Evolutionary conservation across 2,113 vertebrate genomes (phyloP), one percentile per base, ranked within the genome.

Genomic region (Callipepla squamata): DNA sequence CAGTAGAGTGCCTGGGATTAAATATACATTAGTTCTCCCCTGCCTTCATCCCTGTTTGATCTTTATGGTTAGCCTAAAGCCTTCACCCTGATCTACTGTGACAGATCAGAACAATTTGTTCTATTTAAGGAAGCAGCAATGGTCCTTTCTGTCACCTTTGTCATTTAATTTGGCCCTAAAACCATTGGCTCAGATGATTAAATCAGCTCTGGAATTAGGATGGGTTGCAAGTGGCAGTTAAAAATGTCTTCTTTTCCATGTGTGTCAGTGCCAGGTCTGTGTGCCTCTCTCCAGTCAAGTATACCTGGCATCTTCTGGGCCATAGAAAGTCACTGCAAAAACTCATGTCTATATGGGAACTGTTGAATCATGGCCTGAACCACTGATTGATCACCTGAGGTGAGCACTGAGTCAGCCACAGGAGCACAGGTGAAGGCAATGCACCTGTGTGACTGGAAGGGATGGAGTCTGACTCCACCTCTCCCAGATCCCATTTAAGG

Each of bases 71-170:
- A 66, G 32, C 45, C 86, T 63, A 44, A 74, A 84, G 23, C 15
- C 38, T 96, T 92, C 78, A 68, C 69, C 44, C 69, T 93, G 89
- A 97, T 96, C 79, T 81, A 48, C 38, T 92, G 40, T 92, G 94
- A 91, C 91, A 92, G 75, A 55, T 89, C 68, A 80, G 87, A 94
- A 91, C 58, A 92, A 79, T 78, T 75, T 75, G 51, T 83, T 59
- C 65, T 94, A 67, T 94, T 95, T 85, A 91, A n/a, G 53, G 82
- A 91, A 88, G 55, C 25, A 58, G n/a, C 0, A 0, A 55, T 47
- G 53, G 25, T 36, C 13, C 26, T 36, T 76, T 87, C 85, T 95
- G 40, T 72, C 66, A 89, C 87, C 48, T 88, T 89, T 92, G 83
- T 87, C 15, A 75, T 91, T 89, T 92, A 80, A 91, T 93, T 84